Base-by-base conservation (phyloP, 2,888 invertebrate genomes). In the Melanophora roralis region DNA sequence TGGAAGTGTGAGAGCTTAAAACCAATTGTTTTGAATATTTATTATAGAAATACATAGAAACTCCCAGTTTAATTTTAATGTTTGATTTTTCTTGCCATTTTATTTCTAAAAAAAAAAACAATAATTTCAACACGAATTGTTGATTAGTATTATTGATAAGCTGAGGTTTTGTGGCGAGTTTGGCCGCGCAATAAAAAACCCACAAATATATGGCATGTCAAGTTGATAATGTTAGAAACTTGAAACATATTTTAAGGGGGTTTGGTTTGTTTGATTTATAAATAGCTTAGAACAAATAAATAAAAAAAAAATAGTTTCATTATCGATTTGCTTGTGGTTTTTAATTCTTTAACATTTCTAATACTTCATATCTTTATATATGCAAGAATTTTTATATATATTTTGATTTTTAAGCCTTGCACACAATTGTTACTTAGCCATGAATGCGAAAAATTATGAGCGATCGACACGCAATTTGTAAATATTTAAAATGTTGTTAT, bases 381-480 rank as follows among this genome's bases (percentile, higher is more conserved):
- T n/a, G n/a, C n/a, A n/a, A n/a, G 60, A 38, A 14, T 27, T 60
- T 72, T 49, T 49, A 27, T 67, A 60, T 27, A 49, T 55, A 38
- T 59, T 57, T 38, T 51, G 47, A 6, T 36, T 40, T 71, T 9
- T 59, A 11, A 16, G 36, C 11, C 40, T 47, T 38, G 49, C 49
- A 40, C 40, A 60, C 81, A 80, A 78, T 76, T 78, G 76, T 74
- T 78, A 60, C 62, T 72, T 71, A 49, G 55, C 69, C 78, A 81
- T 81, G 75, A 79, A 72, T 78, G 74, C 69, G 71, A 68, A 71
- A 82, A 84, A 82, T 84, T 84, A 84, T 83, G 83, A 82, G 82
- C 81, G 79, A 83, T 83, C 83, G 79, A 81, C 84, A 84, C 82
- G 84, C 83, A 79, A 82, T 77, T 80, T 80, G 53, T 71, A 71